Percentiles rank a stretch among this genome's conserved stretches.
Evolutionary conservation across 2,888 invertebrate genomes (phyloP).

Genomic region (Hydropsyche betteni): DNA sequence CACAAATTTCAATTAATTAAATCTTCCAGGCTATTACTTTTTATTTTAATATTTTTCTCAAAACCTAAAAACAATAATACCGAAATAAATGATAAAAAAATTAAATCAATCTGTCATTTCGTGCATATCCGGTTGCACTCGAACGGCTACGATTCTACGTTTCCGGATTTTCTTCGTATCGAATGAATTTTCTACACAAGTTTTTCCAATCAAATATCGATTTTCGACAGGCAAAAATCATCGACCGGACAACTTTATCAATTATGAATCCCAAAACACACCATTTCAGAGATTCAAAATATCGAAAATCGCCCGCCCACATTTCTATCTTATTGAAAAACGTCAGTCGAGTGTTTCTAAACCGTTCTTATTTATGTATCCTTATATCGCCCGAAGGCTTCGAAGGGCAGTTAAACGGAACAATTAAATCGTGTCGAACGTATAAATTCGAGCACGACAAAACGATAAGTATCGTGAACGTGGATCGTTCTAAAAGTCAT

Average conservation of each 20-base stretch:
- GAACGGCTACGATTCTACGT: constrained; percentile 14
- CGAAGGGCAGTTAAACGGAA: too few relatives aligned
- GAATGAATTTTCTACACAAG: constrained; percentile 18
- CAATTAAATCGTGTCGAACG: too few relatives aligned
- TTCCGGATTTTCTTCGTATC: constrained; percentile 26
- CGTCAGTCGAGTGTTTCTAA: too few relatives aligned
- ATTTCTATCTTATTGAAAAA: too few relatives aligned
- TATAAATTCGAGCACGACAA: too few relatives aligned
- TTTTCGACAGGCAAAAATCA: constrained; percentile 4
- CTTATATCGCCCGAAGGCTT: too few relatives aligned
- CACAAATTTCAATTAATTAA: too few relatives aligned
- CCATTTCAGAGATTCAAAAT: background rate
- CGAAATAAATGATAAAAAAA: background rate
- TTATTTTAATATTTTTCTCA: background rate
- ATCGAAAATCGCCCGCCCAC: background rate
- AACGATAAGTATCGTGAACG: too few relatives aligned
- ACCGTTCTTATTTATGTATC: too few relatives aligned
- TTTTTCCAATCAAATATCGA: background rate
- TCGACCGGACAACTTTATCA: constrained; percentile 11
- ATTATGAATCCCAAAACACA: background rate
- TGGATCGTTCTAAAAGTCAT: too few relatives aligned
- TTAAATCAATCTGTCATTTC: background rate
- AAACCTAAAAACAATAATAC: background rate
- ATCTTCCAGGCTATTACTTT: too few relatives aligned
- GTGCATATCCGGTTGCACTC: constrained; percentile 30